Conservation (phyloP, 1,140 invertebrate species). For the Solenopsis fugax region DNA sequence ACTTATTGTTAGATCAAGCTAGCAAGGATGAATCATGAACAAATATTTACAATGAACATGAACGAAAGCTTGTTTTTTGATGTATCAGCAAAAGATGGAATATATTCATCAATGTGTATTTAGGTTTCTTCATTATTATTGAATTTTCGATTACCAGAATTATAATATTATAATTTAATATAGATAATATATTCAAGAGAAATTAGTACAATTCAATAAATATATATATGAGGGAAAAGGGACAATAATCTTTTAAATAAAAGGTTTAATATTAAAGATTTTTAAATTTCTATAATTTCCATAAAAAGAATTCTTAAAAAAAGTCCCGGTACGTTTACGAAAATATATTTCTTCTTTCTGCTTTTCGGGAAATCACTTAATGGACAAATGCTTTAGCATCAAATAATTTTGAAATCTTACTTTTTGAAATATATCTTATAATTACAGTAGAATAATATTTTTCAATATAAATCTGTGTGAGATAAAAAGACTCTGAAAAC, state of each 20-base stretch:
- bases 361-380: background rate
- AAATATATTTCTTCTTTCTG: background rate
- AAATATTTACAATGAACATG: background rate
- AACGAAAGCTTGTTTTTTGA: background rate
- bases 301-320: background rate
- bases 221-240: background rate
- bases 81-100: background rate
- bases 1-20: background rate
- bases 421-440: background rate
- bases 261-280: background rate
- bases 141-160: background rate
- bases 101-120: background rate
- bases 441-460: background rate
- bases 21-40: background rate
- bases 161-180: background rate
- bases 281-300: conserved; percentile 4
- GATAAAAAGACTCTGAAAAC: background rate
- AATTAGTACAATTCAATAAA: conserved; percentile 6
- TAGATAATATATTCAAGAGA: background rate
- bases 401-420: background rate
- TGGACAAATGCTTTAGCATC: background rate
- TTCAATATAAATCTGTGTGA: background rate
- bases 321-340: background rate
- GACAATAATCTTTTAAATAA: background rate
- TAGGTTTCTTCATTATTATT: background rate